A percentile compares a stretch with the other conserved stretches of the same genome.
These are phyloP conservation scores for Oscheius onirici DNA, from an alignment of 2,888 invertebrate species.

Conservation along the genomic window DNA sequence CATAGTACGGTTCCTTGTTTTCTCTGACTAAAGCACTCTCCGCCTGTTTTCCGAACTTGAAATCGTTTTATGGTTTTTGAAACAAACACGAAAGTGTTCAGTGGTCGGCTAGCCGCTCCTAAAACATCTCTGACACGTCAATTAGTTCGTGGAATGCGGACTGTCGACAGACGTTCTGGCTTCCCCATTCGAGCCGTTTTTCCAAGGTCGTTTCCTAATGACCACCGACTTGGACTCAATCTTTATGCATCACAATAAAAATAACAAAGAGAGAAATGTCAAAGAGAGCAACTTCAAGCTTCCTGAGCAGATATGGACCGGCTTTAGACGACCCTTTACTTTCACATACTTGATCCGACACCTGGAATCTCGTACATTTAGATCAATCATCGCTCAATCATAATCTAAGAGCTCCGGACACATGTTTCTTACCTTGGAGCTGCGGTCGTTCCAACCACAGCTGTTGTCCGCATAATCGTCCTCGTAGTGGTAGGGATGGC, in stretches of 20 bases:
- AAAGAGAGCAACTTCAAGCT: background rate
- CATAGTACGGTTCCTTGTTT: background rate
- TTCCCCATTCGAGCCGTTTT: no score
- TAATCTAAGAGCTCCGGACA: background rate
- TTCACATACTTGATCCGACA: conserved; percentile 44
- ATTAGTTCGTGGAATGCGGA: conserved; percentile 18
- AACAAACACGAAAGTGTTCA: background rate
- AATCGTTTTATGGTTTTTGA: background rate
- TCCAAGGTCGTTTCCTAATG: no score
- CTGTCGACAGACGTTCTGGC: no score
- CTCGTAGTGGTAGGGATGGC: conserved; percentile 14
- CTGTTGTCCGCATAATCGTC: conserved; percentile 33
- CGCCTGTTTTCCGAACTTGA: background rate
- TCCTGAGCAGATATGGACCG: conserved; percentile 13
- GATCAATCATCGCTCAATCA: background rate
- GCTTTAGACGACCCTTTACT: conserved; percentile 32
- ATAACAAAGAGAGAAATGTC: background rate
- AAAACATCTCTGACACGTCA: conserved; percentile 10
- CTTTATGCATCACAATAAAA: background rate
- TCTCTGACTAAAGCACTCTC: background rate
- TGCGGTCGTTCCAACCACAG: conserved; percentile 34
- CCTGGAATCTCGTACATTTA: conserved; percentile 29
- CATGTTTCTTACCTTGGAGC: conserved; percentile 29
- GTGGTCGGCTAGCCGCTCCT: background rate
- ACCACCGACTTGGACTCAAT: no score